Evolutionary conservation across 2,797 vertebrate genomes (phyloP), one percentile per base, ranked within the genome.

Genomic region (Atherinosoma microstoma): DNA sequence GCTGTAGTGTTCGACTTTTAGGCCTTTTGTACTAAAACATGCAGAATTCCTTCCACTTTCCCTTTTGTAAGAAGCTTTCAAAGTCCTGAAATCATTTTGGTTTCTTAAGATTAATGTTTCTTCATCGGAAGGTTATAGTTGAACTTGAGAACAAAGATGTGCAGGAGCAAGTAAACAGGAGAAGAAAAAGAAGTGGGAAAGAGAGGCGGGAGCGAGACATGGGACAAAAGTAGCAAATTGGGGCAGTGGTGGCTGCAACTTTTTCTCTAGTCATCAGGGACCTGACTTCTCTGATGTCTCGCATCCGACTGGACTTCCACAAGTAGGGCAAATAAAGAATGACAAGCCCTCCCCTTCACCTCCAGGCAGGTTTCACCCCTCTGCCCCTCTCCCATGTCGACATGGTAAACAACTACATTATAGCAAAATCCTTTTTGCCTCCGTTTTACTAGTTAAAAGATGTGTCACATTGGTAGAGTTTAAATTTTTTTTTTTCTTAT

Each of bases 321-420:
- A 87, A 90, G 89, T 85, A 75, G 84, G 73, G 80, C 84, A 92
- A 92, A 93, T 91, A 90, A 88, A 89, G 85, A 88, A 51, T 76
- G 90, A 92, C 89, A 89, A 79, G 80, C 59, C 76, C 79, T 64
- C 36, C 45, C 45, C 38, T 64, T 78, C 67, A 75, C 85, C 87
- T 78, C 66, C 63, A 66, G 87, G 83, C 87, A 75, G 66, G 63
- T 75, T 77, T 84, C 74, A 78, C 70, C 83, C 76, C 75, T 40
- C 78, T 57, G 30, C 64, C 68, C 66, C 62, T 76, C 67, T 67
- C 38, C 36, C 34, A 54, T 27, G 64, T 65, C 62, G 73, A 75
- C 38, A 45, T 6, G n/a, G 51, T 68, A 70, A 62, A 61, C 71
- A 68, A 61, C 71, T 68, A 72, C 76, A 73, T 56, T 40, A n/a